Evolutionary conservation across 2,888 invertebrate species (phyloP), one percentile per base, ranked within the genome.

Genomic region (Yponomeuta plumbellus): DNA sequence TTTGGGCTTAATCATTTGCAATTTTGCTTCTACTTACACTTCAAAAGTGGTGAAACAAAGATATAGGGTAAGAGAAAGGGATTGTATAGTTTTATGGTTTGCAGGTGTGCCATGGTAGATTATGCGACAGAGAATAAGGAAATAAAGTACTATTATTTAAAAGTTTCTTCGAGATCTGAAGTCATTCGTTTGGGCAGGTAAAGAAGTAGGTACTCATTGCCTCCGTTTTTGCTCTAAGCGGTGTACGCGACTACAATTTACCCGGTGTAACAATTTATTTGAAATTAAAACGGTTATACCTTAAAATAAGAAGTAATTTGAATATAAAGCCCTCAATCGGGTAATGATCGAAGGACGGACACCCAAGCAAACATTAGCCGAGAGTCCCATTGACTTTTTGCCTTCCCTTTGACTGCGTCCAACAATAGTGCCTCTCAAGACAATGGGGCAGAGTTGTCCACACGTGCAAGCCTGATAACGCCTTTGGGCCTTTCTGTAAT

Each of bases 401-500:
- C 44, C 44, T 13, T 52, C 2, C 11, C 11, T 22, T 22, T 22
- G n/a, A 22, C 22, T 59, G 3, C 22, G 23, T 22, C 11, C 23
- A 59, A 59, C 13, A 58, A 23, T 21, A 23, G 1, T 21, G 21
- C 59, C 59, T 21, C 57, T 59, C 11, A 59, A 59, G 59, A 59
- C 59, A 59, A 59, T 22, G 11, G 59, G 4, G 4, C 1, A 17
- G 13, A 23, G 11, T 58, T 22, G 21, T 23, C 22, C 59, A 59
- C 59, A 59, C 59, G 59, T 59, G 59, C 59, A 59, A 23, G 23
- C 21, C 23, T 59, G 10, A 34, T n/a, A 62, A 20, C 26, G 11
- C 17, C 62, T 59, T 61, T 39, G 11, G 39, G 17, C 20, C 61
- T 13, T 68, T 75, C 75, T 74, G 73, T 83, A n/a, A n/a, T n/a